These are phyloP conservation scores for Halichoerus grypus DNA, from an alignment of 2,113 vertebrate species.

Conservation along the genomic window DNA sequence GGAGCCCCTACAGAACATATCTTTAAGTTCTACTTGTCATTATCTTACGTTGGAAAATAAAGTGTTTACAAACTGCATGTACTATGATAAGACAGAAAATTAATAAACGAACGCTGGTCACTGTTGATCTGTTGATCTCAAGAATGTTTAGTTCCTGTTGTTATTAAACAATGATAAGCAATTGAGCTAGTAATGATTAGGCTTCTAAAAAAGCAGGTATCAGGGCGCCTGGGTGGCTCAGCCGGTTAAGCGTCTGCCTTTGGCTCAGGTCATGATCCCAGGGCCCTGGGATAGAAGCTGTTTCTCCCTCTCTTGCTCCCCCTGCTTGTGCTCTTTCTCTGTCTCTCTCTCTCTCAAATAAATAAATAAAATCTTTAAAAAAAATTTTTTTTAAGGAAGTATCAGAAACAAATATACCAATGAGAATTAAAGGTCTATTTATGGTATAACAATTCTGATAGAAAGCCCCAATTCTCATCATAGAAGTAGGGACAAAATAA, in stretches of 20 bases:
- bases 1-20: too few relatives aligned
- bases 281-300: not conserved
- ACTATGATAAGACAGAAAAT: constrained; percentile 27
- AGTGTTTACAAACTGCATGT: not conserved
- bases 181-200: not conserved
- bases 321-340: not conserved
- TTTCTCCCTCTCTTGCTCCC: not conserved
- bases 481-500: not conserved
- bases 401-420: constrained; percentile 45
- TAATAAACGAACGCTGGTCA: not conserved
- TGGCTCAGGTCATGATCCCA: too few relatives aligned
- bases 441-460: not conserved
- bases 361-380: not conserved
- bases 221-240: too few relatives aligned
- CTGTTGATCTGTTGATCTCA: not conserved
- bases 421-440: not conserved
- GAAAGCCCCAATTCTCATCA: not conserved
- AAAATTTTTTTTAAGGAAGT: not conserved
- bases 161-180: not conserved
- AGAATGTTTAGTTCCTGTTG: not conserved
- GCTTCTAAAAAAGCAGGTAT: not conserved
- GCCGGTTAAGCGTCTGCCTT: too few relatives aligned
- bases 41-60: constrained; percentile 32
- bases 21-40: not conserved
- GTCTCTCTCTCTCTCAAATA: not conserved